phyloP scores from a whole-genome alignment of 2,113 vertebrate species.

The Gymnobelideus leadbeateri region DNA sequence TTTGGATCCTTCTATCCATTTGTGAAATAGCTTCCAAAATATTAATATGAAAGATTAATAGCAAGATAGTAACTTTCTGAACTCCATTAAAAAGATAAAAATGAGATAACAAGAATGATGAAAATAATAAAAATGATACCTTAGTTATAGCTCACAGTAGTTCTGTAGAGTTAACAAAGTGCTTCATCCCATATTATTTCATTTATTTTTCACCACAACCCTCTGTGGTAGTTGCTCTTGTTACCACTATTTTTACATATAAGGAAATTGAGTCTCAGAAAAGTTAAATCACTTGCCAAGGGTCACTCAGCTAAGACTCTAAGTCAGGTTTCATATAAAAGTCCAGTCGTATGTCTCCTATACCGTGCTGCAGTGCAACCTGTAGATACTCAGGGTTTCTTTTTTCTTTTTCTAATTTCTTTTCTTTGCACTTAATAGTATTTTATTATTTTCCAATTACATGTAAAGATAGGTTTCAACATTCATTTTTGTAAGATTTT shows the following conservation, averaged over 20 bases:
- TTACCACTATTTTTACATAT: not conserved
- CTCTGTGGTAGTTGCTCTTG: not conserved
- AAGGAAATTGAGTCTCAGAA: not conserved
- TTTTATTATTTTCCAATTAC: no score
- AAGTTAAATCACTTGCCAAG: not conserved
- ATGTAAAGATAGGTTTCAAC: no score
- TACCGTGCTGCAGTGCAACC: not conserved
- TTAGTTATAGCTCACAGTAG: not conserved
- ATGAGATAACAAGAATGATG: no score
- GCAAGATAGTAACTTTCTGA: no score
- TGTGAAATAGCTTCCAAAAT: no score
- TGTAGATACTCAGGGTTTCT: not conserved
- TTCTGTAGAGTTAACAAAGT: not conserved
- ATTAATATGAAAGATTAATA: no score
- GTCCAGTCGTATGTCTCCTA: not conserved
- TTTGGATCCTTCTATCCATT: no score
- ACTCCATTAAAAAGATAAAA: no score
- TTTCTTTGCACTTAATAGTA: no score
- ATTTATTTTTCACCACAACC: not conserved
- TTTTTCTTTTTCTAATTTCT: no score
- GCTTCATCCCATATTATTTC: not conserved
- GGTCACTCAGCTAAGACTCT: not conserved
- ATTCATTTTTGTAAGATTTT: no score
- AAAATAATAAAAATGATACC: no score
- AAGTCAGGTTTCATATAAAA: not conserved